Evolutionary conservation across 2,113 vertebrate species (phyloP), one percentile per base, ranked within the genome.

Genomic region (Carassius auratus): DNA sequence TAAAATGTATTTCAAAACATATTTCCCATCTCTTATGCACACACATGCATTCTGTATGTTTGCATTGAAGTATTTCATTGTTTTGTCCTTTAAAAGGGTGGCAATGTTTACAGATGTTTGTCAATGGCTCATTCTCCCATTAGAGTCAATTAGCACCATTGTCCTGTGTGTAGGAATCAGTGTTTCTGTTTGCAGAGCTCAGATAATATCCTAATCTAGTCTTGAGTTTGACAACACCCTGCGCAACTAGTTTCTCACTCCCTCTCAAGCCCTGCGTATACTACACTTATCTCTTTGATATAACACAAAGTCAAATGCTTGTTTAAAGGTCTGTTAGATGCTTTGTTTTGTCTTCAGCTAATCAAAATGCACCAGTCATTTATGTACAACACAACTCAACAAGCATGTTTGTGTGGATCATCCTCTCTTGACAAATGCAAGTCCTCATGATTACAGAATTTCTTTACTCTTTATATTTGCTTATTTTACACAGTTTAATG

Each of bases 161-260:
- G 50, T 77, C 45, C 45, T 57, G 64, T 68, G 55, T 33, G 45
- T 45, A 45, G 73, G 23, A 66, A 62, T 73, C 30, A 74, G 48
- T 30, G 79, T 55, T 71, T 69, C 42, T 71, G 50, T 86, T 76
- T 83, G 76, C 73, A 69, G 64, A 45, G 45, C 87, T 78, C 75
- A 76, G 48, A 10, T n/a, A 19, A 78, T 59, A 48, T 12, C 45
- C 10, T 48, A 48, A 48, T 83, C 64, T 74, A 52, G 80, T 45
- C n/a, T 48, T 78, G 38, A 9, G 38, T 30, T 66, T 74, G 59
- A 48, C 61, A 82, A 62, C 77, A 86, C 83, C 74, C 83, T 87
- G 42, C 14, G n/a, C 61, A 89, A 82, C 77, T 62, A 38, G 10
- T 45, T 45, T 45, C 42, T 45, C 33, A 30, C 42, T 48, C 77